Evolutionary conservation across 2,113 vertebrate species (phyloP), one percentile per base, ranked within the genome.

Genomic region (Lucifuga dentata): DNA sequence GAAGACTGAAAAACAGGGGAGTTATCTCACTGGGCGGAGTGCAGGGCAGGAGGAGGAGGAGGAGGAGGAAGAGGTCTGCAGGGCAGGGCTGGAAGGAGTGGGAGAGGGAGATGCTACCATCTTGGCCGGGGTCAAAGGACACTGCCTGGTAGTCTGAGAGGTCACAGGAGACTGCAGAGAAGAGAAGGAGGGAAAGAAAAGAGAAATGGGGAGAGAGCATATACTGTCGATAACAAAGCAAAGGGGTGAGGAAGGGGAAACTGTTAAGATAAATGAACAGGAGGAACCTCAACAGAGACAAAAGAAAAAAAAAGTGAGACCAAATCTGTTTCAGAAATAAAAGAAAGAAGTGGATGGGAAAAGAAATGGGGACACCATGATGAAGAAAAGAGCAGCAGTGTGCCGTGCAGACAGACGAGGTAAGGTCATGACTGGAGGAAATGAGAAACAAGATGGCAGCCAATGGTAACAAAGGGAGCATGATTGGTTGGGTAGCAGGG

Each of bases 111-210:
- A 82, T 0, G 85, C 91, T 33, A 86, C 91, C 85, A 93, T 89
- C 88, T 94, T 95, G 85, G 93, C 89, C 26, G 89, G 91, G 73
- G 90, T 84, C 51, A 89, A 72, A 51, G 91, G 76, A 63, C 87
- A 85, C 49, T 90, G 91, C 67, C 92, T 86, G 84, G 86, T 86
- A 71, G 91, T 80, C 81, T 87, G 91, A 74, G 91, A 71, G 63
- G 89, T 89, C 71, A 87, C 90, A 13, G 92, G 77, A 86, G 88
- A 89, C 92, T 92, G 90, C 59, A 81, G 80, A 56, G 71, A 44
- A 76, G 50, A 85, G 51, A 85, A 66, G 24, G 39, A 53, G 20
- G 8, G 15, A 65, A 40, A 73, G 38, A 52, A 71, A 17, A 39
- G 21, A 44, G 6, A 29, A 69, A 1, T 38, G 40, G 48, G 20